A percentile compares a stretch with the other conserved stretches of the same genome.
phyloP scores from a whole-genome alignment of 2,888 invertebrate genomes.

The Myopa tessellatipennis region DNA sequence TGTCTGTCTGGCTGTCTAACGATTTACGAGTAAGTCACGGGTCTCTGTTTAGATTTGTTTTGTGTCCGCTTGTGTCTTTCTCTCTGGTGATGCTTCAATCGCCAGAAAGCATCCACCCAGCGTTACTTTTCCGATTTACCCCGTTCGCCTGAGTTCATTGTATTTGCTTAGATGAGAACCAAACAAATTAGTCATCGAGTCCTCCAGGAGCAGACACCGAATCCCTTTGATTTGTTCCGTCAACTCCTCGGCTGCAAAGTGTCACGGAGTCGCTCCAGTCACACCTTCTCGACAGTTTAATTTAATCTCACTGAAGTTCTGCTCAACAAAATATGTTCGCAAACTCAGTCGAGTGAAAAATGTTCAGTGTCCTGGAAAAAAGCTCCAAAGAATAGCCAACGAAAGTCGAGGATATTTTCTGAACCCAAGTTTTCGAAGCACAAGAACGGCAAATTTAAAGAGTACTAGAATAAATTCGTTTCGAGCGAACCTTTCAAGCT shows the following conservation, averaged over 20 bases:
- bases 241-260: neutral
- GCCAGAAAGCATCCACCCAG: neutral
- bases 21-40: too few relatives aligned
- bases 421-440: neutral
- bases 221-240: neutral
- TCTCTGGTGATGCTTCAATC: neutral
- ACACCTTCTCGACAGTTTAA: neutral
- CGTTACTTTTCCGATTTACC: neutral
- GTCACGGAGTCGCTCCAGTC: neutral
- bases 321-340: neutral
- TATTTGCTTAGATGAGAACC: constrained; percentile 28
- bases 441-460: too few relatives aligned
- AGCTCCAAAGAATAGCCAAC: neutral
- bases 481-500: too few relatives aligned
- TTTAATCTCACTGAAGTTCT: constrained; percentile 25
- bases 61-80: too few relatives aligned
- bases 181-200: constrained; percentile 32
- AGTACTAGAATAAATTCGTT: too few relatives aligned
- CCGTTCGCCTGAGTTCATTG: constrained; percentile 30
- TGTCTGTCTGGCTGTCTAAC: neutral
- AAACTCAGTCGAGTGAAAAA: neutral
- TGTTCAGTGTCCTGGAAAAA: neutral
- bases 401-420: neutral
- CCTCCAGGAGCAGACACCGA: neutral
- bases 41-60: too few relatives aligned